Conservation (phyloP, 2,797 vertebrate species). For the Periparus ater region DNA sequence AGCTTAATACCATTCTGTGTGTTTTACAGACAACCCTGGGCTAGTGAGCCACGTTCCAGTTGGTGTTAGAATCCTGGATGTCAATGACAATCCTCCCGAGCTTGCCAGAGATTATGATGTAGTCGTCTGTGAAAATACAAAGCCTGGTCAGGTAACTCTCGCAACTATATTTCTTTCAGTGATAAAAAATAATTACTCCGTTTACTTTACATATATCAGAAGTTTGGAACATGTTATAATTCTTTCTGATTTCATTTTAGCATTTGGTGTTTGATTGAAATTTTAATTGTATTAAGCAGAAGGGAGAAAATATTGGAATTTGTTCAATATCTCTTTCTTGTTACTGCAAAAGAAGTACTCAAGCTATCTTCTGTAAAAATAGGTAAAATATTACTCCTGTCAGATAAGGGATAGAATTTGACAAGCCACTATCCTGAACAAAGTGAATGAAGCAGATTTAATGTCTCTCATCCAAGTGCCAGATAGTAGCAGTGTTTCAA, state of each 20-base stretch:
- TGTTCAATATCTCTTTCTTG: background rate
- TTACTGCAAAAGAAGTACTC: background rate
- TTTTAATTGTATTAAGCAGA: background rate
- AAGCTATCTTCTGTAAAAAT: background rate
- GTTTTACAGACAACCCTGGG: conserved; percentile 86
- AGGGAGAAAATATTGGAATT: background rate
- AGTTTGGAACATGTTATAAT: background rate
- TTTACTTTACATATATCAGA: background rate
- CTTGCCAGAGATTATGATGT: conserved; percentile 88
- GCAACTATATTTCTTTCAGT: background rate
- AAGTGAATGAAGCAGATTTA: background rate
- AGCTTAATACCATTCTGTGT: conserved; percentile 24
- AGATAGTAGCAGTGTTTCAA: background rate
- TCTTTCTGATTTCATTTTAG: background rate
- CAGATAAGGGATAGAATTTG: background rate
- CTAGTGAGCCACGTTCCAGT: conserved; percentile 88
- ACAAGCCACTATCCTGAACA: background rate
- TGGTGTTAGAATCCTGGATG: conserved; percentile 90
- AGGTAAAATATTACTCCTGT: background rate
- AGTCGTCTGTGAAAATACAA: conserved; percentile 93
- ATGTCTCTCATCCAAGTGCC: background rate
- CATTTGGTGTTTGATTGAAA: background rate
- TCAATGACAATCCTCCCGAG: conserved; percentile 95
- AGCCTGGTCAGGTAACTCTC: conserved; percentile 88
- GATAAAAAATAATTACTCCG: conserved; percentile 1